Conservation (phyloP, 2,113 vertebrate genomes). For the Scolopax mira region DNA sequence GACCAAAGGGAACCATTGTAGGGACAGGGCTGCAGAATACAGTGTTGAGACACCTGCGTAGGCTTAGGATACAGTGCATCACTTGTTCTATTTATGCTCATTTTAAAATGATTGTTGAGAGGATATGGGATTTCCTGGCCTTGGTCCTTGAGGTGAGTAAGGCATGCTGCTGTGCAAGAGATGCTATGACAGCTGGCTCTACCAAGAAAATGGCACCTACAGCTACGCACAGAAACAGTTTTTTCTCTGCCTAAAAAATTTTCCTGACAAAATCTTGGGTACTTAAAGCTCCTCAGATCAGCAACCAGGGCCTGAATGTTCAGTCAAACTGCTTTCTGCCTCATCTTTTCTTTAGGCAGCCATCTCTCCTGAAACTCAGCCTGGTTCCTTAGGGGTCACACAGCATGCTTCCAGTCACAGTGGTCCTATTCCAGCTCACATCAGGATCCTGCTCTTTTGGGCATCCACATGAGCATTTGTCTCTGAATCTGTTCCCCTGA, state of each 20-base stretch:
- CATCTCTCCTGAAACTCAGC: background rate
- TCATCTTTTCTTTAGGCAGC: background rate
- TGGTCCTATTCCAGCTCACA: background rate
- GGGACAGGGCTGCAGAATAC: background rate
- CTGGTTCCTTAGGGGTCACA: background rate
- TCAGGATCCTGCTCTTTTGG: background rate
- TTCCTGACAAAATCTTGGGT: background rate
- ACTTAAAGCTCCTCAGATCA: background rate
- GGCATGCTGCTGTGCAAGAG: background rate
- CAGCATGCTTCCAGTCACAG: background rate
- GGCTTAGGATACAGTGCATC: background rate
- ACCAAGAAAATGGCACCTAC: background rate
- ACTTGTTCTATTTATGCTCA: background rate
- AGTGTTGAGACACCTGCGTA: fast-evolving
- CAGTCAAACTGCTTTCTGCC: background rate
- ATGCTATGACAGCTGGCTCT: background rate
- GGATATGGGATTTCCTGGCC: background rate
- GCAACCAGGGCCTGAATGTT: background rate
- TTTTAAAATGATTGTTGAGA: background rate
- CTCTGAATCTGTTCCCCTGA: background rate
- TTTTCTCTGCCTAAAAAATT: background rate
- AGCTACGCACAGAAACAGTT: background rate
- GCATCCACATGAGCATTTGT: background rate
- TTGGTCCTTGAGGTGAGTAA: background rate
- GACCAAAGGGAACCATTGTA: background rate